Conservation (phyloP, 2,888 invertebrate genomes). For the Monopis laevigella region DNA sequence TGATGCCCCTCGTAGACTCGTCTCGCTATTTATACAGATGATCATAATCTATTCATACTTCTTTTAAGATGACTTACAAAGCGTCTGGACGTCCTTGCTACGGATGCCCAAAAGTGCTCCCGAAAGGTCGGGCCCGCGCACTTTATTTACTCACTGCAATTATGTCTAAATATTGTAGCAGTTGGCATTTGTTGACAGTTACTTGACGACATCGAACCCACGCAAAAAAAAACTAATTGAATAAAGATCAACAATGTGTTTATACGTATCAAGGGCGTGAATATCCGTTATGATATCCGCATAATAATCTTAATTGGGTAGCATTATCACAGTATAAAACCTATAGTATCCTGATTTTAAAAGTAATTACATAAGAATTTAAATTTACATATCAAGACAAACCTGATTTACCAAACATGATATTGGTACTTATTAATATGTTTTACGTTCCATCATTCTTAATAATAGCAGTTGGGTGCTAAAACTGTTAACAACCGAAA, state of each 20-base stretch:
- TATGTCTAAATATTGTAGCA: neutral
- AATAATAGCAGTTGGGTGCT: too few species aligned
- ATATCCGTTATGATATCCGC: slow-evolving; percentile 7
- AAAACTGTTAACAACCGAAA: too few species aligned
- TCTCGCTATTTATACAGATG: slow-evolving; percentile 44
- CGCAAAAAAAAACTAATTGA: slow-evolving; percentile 1
- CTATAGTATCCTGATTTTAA: neutral
- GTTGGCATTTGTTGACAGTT: slow-evolving; percentile 1
- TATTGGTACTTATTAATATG: too few species aligned
- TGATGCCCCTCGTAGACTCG: slow-evolving; percentile 30
- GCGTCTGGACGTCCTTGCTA: slow-evolving; percentile 37
- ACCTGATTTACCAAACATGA: slow-evolving; percentile 6
- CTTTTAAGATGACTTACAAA: slow-evolving; percentile 30
- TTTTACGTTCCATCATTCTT: too few species aligned
- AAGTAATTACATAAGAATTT: neutral
- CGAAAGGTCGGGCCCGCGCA: slow-evolving; percentile 17
- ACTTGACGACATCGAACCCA: slow-evolving; percentile 3
- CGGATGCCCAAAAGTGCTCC: slow-evolving; percentile 32
- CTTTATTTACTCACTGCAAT: too few species aligned
- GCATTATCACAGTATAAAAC: neutral
- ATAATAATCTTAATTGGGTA: neutral
- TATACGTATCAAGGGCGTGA: slow-evolving; percentile 6
- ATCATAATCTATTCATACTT: slow-evolving; percentile 33
- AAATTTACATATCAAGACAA: slow-evolving; percentile 8
- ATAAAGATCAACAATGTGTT: slow-evolving; percentile 1